A percentile compares a stretch with the other conserved stretches of the same genome.
Conservation (phyloP, 2,797 vertebrate species). For the Mastacembelus armatus region DNA sequence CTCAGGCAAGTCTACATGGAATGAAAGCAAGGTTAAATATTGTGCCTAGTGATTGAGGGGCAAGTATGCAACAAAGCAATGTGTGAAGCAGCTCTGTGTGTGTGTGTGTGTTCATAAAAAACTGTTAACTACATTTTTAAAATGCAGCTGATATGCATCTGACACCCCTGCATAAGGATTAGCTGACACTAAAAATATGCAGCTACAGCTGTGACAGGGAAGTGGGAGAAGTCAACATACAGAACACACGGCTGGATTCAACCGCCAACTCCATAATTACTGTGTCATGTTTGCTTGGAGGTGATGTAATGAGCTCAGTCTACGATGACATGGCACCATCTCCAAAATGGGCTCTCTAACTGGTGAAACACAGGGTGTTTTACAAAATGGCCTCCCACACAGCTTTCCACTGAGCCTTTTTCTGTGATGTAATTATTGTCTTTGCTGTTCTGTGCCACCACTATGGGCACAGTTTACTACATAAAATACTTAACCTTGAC, state of each 20-base stretch:
- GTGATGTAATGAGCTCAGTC: constrained; percentile 9
- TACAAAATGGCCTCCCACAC: constrained; percentile 22
- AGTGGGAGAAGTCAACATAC: constrained; percentile 34
- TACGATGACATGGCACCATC: constrained; percentile 26
- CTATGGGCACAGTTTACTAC: too few species aligned
- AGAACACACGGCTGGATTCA: constrained; percentile 47
- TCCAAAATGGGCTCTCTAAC: constrained; percentile 20
- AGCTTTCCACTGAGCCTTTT: neutral
- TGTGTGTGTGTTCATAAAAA: neutral
- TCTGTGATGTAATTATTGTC: neutral
- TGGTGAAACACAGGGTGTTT: constrained; percentile 31
- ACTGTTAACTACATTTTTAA: neutral
- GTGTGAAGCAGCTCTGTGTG: constrained; percentile 5
- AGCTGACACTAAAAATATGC: constrained; percentile 16
- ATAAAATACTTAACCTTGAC: too few species aligned
- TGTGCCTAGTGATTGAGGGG: constrained; percentile 37
- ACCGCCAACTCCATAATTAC: constrained; percentile 46
- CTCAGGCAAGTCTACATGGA: constrained; percentile 53
- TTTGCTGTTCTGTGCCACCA: neutral
- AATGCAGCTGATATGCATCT: neutral
- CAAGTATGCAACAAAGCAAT: constrained; percentile 34
- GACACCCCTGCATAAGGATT: neutral
- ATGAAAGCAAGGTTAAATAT: constrained; percentile 42
- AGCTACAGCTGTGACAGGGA: constrained; percentile 31
- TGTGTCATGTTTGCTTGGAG: constrained; percentile 41